Evolutionary conservation across 2,797 vertebrate species (phyloP).

Genomic region (Parambassis ranga): DNA sequence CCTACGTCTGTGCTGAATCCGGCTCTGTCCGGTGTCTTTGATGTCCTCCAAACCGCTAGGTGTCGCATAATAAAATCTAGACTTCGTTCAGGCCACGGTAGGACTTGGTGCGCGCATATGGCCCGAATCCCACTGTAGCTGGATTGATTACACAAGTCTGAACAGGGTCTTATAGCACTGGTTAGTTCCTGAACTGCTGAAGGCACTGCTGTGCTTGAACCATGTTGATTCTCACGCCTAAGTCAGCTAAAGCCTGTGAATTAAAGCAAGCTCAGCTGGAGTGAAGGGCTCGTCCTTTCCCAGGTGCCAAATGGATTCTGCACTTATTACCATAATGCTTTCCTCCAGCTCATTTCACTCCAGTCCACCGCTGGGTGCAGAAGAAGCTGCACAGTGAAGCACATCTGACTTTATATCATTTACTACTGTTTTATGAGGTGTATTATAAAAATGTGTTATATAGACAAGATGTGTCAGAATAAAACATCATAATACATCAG

Average conservation of each 20-base stretch:
- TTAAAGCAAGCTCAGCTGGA: conserved; percentile 43
- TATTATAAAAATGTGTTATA: no score
- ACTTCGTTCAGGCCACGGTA: no score
- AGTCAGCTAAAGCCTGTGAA: conserved; percentile 12
- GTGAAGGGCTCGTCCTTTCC: conserved; percentile 32
- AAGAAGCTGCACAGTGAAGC: conserved; percentile 48
- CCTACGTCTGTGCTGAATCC: no score
- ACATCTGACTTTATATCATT: not conserved
- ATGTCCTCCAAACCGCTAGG: no score
- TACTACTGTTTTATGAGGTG: no score
- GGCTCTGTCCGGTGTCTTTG: no score
- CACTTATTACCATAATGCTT: conserved; percentile 64
- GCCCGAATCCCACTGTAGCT: no score
- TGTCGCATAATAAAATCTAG: no score
- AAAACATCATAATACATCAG: not conserved
- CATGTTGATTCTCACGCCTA: not conserved
- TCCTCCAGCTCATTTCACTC: conserved; percentile 58
- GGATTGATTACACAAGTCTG: not conserved
- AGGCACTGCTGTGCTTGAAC: not conserved
- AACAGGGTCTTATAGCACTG: not conserved
- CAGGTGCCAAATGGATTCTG: conserved; percentile 56
- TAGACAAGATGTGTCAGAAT: not conserved
- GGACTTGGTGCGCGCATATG: no score
- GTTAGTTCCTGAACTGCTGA: not conserved
- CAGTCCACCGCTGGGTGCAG: conserved; percentile 62